These are phyloP conservation scores for Fulmarus glacialis DNA, from an alignment of 2,113 vertebrate species.

Conservation along the genomic window DNA sequence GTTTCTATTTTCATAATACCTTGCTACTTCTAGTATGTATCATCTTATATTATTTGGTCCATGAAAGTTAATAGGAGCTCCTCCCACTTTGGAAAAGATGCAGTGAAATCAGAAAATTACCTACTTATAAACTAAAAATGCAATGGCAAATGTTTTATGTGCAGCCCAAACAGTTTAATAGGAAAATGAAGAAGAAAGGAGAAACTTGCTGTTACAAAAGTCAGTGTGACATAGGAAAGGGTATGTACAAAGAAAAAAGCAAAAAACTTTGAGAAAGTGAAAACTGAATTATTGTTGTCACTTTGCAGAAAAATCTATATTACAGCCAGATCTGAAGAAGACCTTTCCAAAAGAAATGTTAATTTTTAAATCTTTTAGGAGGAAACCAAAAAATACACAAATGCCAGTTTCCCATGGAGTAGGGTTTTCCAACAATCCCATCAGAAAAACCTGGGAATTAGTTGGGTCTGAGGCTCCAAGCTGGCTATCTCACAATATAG, in stretches of 20 bases:
- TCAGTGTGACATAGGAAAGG: background rate
- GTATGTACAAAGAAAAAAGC: background rate
- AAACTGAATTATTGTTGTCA: background rate
- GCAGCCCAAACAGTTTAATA: background rate
- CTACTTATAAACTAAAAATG: background rate
- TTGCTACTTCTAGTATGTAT: background rate
- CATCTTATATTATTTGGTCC: background rate
- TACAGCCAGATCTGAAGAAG: background rate
- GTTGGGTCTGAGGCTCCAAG: background rate
- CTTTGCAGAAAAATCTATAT: background rate
- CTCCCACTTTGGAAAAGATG: background rate
- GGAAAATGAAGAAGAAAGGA: background rate
- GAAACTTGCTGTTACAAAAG: background rate
- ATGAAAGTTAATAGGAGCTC: background rate
- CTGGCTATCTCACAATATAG: background rate
- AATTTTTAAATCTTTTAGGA: background rate
- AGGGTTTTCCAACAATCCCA: background rate
- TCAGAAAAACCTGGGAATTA: background rate
- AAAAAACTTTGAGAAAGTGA: background rate
- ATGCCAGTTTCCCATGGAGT: background rate
- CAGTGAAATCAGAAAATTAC: background rate
- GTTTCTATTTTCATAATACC: background rate
- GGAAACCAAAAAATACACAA: background rate
- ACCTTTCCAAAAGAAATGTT: background rate
- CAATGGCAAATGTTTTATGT: background rate